Evolutionary conservation across 2,113 vertebrate genomes (phyloP), one percentile per base, ranked within the genome.

Genomic region (Sylvia atricapilla): DNA sequence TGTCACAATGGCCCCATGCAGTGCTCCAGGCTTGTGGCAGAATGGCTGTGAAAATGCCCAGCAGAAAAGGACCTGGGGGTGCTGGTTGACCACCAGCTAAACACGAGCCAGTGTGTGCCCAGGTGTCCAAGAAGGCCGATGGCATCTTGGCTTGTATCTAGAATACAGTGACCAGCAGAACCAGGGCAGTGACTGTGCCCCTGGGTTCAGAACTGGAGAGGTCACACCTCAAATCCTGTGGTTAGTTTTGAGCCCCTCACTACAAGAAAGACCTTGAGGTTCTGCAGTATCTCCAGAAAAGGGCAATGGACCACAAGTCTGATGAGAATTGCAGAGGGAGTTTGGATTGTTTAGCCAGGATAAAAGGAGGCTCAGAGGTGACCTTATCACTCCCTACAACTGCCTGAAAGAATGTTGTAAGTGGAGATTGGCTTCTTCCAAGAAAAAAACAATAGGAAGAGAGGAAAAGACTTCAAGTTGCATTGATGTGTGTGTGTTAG

Each of bases 401-500:
- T 66, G 3, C 27, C 15, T 74, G 33, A n/a, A 74, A 58, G 15
- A 23, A 30, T 10, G 11, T 10, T 30, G 8, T 44, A 17, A 37
- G 17, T 53, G 16, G 20, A 7, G n/a, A 24, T 53, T 4, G 3
- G 16, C 39, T 67, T 67, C 52, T 41, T 37, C 5, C 9, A n/a
- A 60, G 20, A 46, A n/a, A 21, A 31, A 60, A 39, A 4, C 28
- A 28, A 30, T 25, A 47, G 39, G 16, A n/a, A 35, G 53, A 52
- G 67, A 73, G 18, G 17, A 35, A 73, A 88, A 58, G 43, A 14
- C 24, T 39, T 68, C 53, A 41, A 31, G 30, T 47, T 68, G 3
- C 19, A 15, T n/a, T 0, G 1, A 17, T 11, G 4, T n/a, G 10
- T 23, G 3, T 52, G 13, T 22, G 15, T 53, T 53, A 30, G 11